Percentiles rank a stretch among this genome's conserved stretches.
Evolutionary conservation across 1,140 invertebrate species (phyloP).

Genomic region (Laupala kohalensis): DNA sequence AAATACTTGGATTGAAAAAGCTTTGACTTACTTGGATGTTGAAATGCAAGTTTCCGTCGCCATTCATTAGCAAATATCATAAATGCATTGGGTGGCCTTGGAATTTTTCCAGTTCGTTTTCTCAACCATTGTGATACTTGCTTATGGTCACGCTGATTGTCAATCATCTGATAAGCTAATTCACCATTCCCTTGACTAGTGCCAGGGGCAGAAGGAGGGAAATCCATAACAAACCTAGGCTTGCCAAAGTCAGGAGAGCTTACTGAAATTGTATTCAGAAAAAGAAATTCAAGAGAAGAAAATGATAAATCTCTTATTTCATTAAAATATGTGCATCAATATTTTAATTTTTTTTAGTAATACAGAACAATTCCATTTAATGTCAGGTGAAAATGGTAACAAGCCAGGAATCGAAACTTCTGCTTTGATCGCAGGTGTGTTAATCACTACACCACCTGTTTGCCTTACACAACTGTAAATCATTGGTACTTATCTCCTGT

Average conservation of each 20-base stretch:
- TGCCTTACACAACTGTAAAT: no score
- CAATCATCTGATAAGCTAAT: not conserved
- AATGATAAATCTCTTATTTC: no score
- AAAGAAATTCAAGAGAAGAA: not conserved
- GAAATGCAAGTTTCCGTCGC: slow-evolving; percentile 29
- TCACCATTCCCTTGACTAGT: not conserved
- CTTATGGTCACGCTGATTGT: not conserved
- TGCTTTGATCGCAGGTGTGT: no score
- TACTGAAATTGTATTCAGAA: not conserved
- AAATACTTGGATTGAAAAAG: no score
- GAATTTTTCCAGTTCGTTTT: slow-evolving; percentile 21
- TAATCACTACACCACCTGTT: no score
- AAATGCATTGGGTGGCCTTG: slow-evolving; percentile 36
- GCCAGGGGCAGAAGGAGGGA: not conserved
- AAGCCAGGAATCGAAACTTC: no score
- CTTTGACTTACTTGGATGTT: slow-evolving; percentile 28
- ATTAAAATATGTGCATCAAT: no score
- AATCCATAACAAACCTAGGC: not conserved
- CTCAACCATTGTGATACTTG: not conserved
- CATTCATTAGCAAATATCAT: slow-evolving; percentile 40
- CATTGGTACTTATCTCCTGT: no score
- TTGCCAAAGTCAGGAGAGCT: not conserved
- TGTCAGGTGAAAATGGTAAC: no score
- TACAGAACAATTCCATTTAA: no score
- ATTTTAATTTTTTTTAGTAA: no score